These are phyloP conservation scores for Bombus polaris DNA, from an alignment of 1,140 invertebrate species.

Conservation along the genomic window DNA sequence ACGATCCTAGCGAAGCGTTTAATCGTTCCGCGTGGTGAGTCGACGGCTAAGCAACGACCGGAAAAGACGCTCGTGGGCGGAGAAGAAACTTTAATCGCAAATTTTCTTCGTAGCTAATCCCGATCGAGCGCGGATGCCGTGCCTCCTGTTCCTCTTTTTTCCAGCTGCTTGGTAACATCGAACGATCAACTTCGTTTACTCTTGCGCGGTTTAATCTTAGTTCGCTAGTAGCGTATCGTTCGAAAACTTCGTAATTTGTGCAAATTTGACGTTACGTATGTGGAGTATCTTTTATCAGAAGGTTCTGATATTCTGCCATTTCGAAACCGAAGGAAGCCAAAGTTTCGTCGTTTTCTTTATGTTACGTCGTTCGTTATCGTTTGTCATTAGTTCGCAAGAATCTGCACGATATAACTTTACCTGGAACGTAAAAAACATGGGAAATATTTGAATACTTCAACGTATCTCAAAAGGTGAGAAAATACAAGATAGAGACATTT, in stretches of 20 bases:
- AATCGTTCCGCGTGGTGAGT: constrained; percentile 51
- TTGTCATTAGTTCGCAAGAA: background rate
- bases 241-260: background rate
- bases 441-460: no score
- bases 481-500: no score
- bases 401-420: no score
- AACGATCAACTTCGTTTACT: background rate
- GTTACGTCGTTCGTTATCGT: background rate
- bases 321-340: background rate
- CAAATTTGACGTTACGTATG: background rate
- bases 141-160: background rate
- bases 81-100: constrained; percentile 2
- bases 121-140: background rate
- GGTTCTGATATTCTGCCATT: no score
- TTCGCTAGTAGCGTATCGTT: background rate
- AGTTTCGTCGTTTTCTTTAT: background rate
- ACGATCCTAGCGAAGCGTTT: constrained; percentile 34
- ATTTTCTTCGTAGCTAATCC: constrained; percentile 2
- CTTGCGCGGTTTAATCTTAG: background rate
- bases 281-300: no score
- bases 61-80: constrained; percentile 39
- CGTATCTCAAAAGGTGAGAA: no score
- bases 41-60: constrained; percentile 34
- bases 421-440: no score
- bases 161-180: background rate